Evolutionary conservation across 2,888 invertebrate species (phyloP).

Genomic region (Drosophila basisetae): DNA sequence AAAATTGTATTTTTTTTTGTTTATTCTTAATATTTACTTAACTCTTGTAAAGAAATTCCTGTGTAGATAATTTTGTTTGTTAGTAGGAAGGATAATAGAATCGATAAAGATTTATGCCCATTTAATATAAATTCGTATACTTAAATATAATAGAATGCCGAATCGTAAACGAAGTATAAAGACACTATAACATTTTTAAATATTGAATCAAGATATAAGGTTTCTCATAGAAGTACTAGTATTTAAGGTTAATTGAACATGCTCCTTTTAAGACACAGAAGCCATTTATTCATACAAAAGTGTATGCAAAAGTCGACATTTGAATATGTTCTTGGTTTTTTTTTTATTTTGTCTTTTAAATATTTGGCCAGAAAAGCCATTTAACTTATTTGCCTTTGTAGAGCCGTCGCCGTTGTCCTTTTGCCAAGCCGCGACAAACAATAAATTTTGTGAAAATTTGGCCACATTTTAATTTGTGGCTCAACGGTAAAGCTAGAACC

Average conservation of each 20-base stretch:
- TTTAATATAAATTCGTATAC: background rate
- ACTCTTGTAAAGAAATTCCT: background rate
- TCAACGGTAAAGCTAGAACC: conserved; percentile 38
- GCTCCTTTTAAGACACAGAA: background rate
- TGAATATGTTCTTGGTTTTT: background rate
- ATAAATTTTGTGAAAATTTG: conserved; percentile 73
- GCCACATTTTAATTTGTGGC: conserved; percentile 81
- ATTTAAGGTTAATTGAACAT: background rate
- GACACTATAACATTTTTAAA: background rate
- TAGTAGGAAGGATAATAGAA: background rate
- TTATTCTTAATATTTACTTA: background rate
- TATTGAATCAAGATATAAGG: background rate
- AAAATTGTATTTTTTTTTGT: background rate
- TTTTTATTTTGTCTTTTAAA: conserved; percentile 38
- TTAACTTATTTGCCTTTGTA: conserved; percentile 52
- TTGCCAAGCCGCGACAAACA: conserved; percentile 68
- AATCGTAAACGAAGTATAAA: background rate
- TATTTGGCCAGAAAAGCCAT: conserved; percentile 53
- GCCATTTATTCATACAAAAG: background rate
- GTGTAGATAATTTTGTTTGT: background rate
- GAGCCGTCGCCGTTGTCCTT: conserved; percentile 40
- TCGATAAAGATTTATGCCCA: background rate
- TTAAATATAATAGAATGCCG: too few species aligned
- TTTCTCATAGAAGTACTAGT: background rate
- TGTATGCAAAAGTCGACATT: conserved; percentile 7